Base-by-base conservation (phyloP, 2,888 invertebrate genomes). In the Palloptera scutellata region DNA sequence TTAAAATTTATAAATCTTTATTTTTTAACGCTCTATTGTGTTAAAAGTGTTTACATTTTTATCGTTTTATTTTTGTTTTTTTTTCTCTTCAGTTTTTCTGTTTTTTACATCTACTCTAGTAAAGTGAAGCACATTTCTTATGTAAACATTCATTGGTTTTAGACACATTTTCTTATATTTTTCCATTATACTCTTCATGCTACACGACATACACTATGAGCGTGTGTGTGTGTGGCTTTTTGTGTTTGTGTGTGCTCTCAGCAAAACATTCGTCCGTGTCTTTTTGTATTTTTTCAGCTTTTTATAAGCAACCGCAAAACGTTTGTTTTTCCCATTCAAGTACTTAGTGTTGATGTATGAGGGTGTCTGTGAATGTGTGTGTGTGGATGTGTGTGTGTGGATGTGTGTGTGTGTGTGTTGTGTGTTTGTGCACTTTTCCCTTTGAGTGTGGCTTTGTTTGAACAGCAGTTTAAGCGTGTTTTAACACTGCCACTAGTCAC, bases 71-170 rank as follows among this genome's bases (percentile, higher is more conserved):
- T 17, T 51, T 30, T 70, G 65, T 66, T 64, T 67, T 48, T 69
- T 53, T 66, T 68, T 67, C 48, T 54, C 57, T 60, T 58, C 57
- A 59, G 66, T 62, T 67, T 71, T 61, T 48, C 52, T 54, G 52
- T 60, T 68, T 68, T 62, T 72, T 70, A 58, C 62, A 64, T 61
- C 57, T 57, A 53, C 57, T n/a, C 13, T 15, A 12, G 45, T 13
- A 51, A 60, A 68, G 61, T 59, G 55, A 43, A 71, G 69, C 64
- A 60, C 70, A 70, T 68, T 71, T 70, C 71, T 72, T 72, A 71
- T 66, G 67, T 72, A 70, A 74, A 74, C 70, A 74, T 65, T 73
- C 70, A 67, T 70, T 67, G 69, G 64, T 64, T 71, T 64, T 70
- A 68, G 65, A 69, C 68, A 71, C 53, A 70, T 64, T 71, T 68